These are phyloP conservation scores for Phrynosoma blainvillii DNA, from an alignment of 2,113 vertebrate genomes.

Conservation along the genomic window DNA sequence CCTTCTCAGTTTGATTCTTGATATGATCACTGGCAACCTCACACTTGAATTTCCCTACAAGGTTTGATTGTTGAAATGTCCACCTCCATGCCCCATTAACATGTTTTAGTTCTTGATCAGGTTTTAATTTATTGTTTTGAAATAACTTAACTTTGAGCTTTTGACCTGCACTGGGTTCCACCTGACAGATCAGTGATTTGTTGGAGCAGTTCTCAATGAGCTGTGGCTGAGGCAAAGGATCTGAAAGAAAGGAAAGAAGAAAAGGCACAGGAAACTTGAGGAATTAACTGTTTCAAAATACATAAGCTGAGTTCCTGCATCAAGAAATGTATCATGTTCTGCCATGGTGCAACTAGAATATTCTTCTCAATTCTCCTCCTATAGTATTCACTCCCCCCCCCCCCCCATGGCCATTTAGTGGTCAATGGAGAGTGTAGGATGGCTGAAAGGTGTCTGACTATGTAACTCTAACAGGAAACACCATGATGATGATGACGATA, in stretches of 20 bases:
- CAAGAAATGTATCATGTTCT: no score
- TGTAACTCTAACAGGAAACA: no score
- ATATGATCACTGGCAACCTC: constrained; percentile 18
- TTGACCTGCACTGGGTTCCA: not conserved
- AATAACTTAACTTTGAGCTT: not conserved
- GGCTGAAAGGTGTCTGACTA: no score
- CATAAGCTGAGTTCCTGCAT: not conserved
- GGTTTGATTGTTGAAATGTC: fast-evolving
- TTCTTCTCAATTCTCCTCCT: no score
- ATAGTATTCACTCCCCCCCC: no score
- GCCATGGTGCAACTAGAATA: no score
- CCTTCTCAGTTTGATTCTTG: constrained; percentile 17
- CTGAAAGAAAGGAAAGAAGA: constrained; percentile 49
- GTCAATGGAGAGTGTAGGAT: no score
- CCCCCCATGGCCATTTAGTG: no score
- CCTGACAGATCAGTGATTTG: constrained; percentile 54
- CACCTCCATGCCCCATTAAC: not conserved
- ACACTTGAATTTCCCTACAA: constrained; percentile 33
- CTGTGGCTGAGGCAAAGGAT: constrained; percentile 51
- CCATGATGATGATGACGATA: no score
- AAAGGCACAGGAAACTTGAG: fast-evolving
- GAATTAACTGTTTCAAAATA: constrained; percentile 1
- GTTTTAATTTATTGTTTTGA: not conserved
- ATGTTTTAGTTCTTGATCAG: not conserved
- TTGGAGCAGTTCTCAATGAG: constrained; percentile 20